Base-by-base conservation (phyloP, 2,113 vertebrate genomes). In the Lagopus muta region DNA sequence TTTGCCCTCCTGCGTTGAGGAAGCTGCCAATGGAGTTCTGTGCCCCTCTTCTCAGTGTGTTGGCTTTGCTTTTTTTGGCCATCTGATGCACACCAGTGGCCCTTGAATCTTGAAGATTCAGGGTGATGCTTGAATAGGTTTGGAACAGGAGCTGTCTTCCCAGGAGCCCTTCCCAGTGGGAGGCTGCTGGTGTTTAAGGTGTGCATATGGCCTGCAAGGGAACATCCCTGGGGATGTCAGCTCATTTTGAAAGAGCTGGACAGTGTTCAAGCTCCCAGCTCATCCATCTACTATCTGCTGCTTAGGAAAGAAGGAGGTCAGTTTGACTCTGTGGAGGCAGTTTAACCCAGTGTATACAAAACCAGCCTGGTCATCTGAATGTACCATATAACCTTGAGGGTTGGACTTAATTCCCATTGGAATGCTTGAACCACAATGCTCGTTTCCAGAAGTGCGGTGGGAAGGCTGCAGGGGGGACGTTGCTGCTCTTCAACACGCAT, bases 21-120 rank as follows among this genome's bases (percentile, higher is more conserved):
- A 21, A 82, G 14, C 47, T 74, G 43, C 32, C 47, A 30, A 19
- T 6, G 4, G 45, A 36, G 69, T 21, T 82, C 83, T 75, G 16
- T 82, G 69, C 16, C 50, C 25, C 30, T 74, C 38, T 27, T 42
- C 43, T 43, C 1, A 3, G 3, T 1, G 0, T 0, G 0, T 27
- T 48, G 42, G 20, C 81, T 57, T 45, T 7, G 1, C 24, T 52
- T 10, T 20, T 61, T 45, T 40, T 8, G 0, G 0, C 48, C 12
- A 3, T 20, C 27, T 13, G 7, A 0, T 14, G 21, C 27, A 24
- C 2, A 25, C 24, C 12, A 25, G 52, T 57, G 42, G 48, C 24
- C 16, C 20, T 34, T 5, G 6, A n/a, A 34, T 82, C 32, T 74
- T 22, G 78, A 45, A 32, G 32, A 38, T 38, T 38, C 38, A 34